Evolutionary conservation across 2,888 invertebrate species (phyloP).

Genomic region (Bombylius major): DNA sequence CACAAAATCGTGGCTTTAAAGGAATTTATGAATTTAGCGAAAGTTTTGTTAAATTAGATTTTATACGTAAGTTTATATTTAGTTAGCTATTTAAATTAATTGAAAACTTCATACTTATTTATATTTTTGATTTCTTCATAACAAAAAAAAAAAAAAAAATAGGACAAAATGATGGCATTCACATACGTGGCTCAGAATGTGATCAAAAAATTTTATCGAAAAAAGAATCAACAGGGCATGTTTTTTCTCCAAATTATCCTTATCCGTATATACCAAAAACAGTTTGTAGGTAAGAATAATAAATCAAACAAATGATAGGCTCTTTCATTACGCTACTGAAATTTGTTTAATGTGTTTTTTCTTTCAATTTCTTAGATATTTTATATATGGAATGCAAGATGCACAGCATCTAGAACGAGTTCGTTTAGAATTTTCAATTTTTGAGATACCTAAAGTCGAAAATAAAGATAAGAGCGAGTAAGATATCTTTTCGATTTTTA

Average conservation of each 20-base stretch:
- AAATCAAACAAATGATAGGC: neutral
- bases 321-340: neutral
- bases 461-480: constrained; percentile 61
- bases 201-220: constrained; percentile 94
- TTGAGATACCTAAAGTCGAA: constrained; percentile 75
- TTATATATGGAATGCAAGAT: constrained; percentile 97
- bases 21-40: constrained; percentile 98
- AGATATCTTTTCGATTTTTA: constrained; percentile 33
- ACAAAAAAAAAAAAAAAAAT: neutral
- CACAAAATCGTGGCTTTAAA: constrained; percentile 96
- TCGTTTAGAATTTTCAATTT: constrained; percentile 72
- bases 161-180: constrained; percentile 84
- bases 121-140: too few species aligned
- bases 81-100: too few species aligned
- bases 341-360: neutral
- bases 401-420: constrained; percentile 91
- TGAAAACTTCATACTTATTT: too few species aligned
- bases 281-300: constrained; percentile 63
- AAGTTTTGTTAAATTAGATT: constrained; percentile 95
- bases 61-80: constrained; percentile 39
- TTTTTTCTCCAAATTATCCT: constrained; percentile 94
- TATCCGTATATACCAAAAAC: constrained; percentile 90
- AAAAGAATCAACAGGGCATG: constrained; percentile 82
- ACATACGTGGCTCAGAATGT: constrained; percentile 95
- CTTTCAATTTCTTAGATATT: constrained; percentile 50